phyloP scores from a whole-genome alignment of 2,113 vertebrate genomes.

The Myiagra hebetior region DNA sequence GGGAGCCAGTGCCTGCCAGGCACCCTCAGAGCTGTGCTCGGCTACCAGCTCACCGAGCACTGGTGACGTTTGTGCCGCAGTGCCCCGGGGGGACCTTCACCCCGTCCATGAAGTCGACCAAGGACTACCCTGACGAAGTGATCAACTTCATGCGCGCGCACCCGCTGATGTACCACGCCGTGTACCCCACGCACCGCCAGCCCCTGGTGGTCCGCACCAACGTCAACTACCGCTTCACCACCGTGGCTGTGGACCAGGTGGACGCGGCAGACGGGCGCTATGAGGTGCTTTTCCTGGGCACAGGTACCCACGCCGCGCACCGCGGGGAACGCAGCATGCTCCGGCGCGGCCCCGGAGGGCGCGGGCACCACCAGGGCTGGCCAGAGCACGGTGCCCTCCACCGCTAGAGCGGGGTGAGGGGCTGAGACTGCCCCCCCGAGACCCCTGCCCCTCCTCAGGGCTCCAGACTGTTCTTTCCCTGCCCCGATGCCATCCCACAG shows the following conservation, averaged over 20 bases:
- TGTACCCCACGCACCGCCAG: conserved; percentile 94
- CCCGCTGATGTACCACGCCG: conserved; percentile 92
- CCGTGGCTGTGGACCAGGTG: conserved; percentile 95
- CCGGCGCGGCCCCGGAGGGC: conserved; percentile 28
- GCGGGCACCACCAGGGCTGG: conserved; percentile 17
- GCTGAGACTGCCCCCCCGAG: background rate
- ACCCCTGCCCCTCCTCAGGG: background rate
- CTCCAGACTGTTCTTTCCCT: background rate
- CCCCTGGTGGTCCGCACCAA: conserved; percentile 95
- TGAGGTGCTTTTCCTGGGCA: conserved; percentile 98
- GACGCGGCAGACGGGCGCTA: conserved; percentile 95
- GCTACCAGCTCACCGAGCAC: fast-evolving
- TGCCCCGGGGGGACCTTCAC: conserved; percentile 98
- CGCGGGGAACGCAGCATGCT: conserved; percentile 65
- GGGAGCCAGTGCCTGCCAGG: fast-evolving
- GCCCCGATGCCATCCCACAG: fast-evolving
- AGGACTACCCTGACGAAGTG: conserved; percentile 97
- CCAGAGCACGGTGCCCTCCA: background rate
- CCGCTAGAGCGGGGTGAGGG: background rate
- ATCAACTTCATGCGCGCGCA: conserved; percentile 99
- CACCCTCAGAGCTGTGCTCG: fast-evolving
- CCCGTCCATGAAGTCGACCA: conserved; percentile 97
- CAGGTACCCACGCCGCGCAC: conserved; percentile 85
- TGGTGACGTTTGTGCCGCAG: conserved; percentile 52
- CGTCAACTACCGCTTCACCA: conserved; percentile 94